These are phyloP conservation scores for Spialia ferax DNA, from an alignment of 2,888 invertebrate genomes.

Conservation along the genomic window DNA sequence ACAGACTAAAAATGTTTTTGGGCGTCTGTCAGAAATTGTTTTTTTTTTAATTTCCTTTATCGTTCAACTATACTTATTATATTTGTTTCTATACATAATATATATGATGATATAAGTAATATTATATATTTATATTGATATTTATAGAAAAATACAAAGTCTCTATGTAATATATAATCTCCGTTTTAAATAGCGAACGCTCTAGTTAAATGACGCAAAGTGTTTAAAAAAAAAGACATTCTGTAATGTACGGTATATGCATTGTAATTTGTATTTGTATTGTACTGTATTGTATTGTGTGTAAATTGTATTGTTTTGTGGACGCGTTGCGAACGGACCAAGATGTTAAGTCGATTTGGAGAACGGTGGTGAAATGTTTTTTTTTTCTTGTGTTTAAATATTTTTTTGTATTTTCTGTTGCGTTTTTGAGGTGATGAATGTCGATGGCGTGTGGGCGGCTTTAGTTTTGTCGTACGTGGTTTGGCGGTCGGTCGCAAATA, in stretches of 20 bases:
- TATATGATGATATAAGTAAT: background rate
- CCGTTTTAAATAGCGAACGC: slow-evolving; percentile 13
- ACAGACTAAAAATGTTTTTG: too few relatives aligned
- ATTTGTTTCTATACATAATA: background rate
- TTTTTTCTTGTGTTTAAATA: slow-evolving; percentile 29
- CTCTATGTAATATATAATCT: slow-evolving; percentile 12
- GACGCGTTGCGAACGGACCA: slow-evolving; percentile 74
- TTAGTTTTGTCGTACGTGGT: background rate
- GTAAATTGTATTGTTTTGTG: slow-evolving; percentile 67
- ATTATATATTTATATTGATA: background rate
- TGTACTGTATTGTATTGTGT: slow-evolving; percentile 15
- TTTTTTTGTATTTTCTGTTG: background rate
- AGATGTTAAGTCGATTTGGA: slow-evolving; percentile 64
- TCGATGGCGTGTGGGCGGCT: slow-evolving; percentile 1
- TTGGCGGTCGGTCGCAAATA: slow-evolving; percentile 8
- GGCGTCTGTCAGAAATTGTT: too few relatives aligned
- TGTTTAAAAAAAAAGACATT: slow-evolving; percentile 69
- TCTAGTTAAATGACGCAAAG: slow-evolving; percentile 45
- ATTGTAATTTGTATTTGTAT: slow-evolving; percentile 28
- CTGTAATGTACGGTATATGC: too few relatives aligned
- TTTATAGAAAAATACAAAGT: background rate
- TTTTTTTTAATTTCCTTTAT: too few relatives aligned
- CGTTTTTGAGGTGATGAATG: background rate
- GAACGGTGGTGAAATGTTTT: slow-evolving; percentile 49
- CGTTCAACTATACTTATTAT: too few relatives aligned